Percentiles rank a stretch among this genome's conserved stretches.
These are phyloP conservation scores for rabbit (Oryctolagus cuniculus) DNA, from an alignment of 2,113 vertebrate genomes.

Conservation along the genomic window DNA sequence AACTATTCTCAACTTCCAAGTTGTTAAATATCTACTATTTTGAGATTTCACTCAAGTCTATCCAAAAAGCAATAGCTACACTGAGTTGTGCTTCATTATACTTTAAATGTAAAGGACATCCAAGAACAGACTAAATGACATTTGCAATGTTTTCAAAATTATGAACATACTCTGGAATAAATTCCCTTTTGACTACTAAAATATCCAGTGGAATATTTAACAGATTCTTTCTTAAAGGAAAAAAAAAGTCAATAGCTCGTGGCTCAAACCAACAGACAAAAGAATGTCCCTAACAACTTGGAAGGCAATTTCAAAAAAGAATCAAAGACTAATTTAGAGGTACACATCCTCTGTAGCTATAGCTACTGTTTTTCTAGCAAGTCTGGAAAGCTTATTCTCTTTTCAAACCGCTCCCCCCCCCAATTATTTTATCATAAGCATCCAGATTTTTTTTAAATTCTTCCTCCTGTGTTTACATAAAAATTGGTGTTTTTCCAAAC, in stretches of 20 bases:
- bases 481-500: conserved; percentile 52
- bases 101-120: not conserved
- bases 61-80: conserved; percentile 5
- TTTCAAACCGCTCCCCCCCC: accelerated
- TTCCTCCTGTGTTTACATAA: conserved; percentile 54
- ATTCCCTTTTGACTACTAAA: not conserved
- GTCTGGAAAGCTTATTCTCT: not conserved
- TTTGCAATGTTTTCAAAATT: conserved; percentile 26
- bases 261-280: conserved; percentile 21
- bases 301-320: not conserved
- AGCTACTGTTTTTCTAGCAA: not conserved
- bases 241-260: conserved; percentile 14
- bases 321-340: not conserved
- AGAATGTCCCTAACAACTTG: conserved; percentile 28
- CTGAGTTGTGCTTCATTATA: not conserved
- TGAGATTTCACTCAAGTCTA: conserved; percentile 21
- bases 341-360: not conserved
- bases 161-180: conserved; percentile 13
- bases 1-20: not conserved
- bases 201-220: not conserved
- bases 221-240: conserved; percentile 32
- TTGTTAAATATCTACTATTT: conserved; percentile 33
- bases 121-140: conserved; percentile 33
- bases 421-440: not conserved
- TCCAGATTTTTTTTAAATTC: conserved; percentile 52